Evolutionary conservation across 2,888 invertebrate species (phyloP), one percentile per base, ranked within the genome.

Genomic region (Dioctria linearis): DNA sequence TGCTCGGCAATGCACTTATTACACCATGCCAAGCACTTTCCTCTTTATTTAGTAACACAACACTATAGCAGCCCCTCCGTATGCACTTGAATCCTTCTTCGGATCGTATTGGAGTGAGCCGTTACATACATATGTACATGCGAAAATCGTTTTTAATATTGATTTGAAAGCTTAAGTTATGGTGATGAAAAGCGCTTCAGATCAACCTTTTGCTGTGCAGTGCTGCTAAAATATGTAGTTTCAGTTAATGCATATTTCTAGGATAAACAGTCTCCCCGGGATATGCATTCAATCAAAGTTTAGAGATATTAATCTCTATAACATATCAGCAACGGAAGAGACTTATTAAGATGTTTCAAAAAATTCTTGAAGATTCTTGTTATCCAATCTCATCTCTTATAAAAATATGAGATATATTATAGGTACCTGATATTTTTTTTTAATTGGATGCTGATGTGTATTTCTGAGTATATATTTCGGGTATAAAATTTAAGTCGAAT

Each of bases 151-250:
- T 71, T 71, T 25, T 25, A 25, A 51, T 71, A 71, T 71, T 71
- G 71, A 71, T 71, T 71, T 25, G 42, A 39, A 71, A 54, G 71
- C 71, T 71, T 51, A 71, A 71, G 51, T 71, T 71, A 51, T 39
- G n/a, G 25, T 71, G 71, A 71, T 71, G 71, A 71, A 71, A 54
- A 25, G 71, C 39, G 49, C 71, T n/a, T 46, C 43, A 37, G 51
- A n/a, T 46, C 25, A 13, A 37, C 39, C n/a, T 49, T 13, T 3
- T 37, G 61, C 13, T 6, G 46, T 25, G 9, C 49, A 11, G 0
- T 51, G 11, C 54, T 39, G 8, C 11, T 37, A 51, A 6, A 37
- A n/a, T 51, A 49, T 54, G 51, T 51, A 51, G 11, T 37, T 8
- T 39, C 51, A 13, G 46, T 13, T 25, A 51, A 25, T 40, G 37